phyloP scores from a whole-genome alignment of 2,888 invertebrate species.

The Rhyacophila evoluta region DNA sequence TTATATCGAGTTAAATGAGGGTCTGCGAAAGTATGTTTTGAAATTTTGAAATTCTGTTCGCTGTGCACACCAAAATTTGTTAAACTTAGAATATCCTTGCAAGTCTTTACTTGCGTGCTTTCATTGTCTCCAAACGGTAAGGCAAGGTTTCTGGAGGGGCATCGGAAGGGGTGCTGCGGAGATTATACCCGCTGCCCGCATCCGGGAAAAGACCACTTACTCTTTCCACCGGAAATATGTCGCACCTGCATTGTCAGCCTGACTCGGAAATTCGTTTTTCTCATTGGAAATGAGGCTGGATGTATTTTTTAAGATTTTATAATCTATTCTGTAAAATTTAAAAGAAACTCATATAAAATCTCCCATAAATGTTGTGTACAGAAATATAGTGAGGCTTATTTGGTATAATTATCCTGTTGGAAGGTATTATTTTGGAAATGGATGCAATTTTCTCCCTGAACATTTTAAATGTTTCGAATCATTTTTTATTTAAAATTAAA shows the following conservation, averaged over 20 bases:
- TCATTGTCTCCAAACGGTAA: conserved; percentile 8
- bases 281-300: neutral
- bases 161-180: neutral
- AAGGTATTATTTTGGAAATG: no score
- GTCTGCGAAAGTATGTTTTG: no score
- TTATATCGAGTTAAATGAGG: no score
- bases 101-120: neutral
- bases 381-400: no score
- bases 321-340: neutral
- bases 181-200: conserved; percentile 23
- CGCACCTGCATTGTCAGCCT: conserved; percentile 22
- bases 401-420: no score
- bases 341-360: neutral
- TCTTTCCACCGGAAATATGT: conserved; percentile 29
- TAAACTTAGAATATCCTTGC: neutral
- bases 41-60: no score
- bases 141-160: neutral
- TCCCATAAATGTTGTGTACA: no score
- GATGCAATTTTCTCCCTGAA: no score
- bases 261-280: conserved; percentile 13
- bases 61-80: neutral
- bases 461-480: no score
- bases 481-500: no score
- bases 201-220: conserved; percentile 35
- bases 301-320: neutral